These are phyloP conservation scores for Carabus problematicus DNA, from an alignment of 2,888 invertebrate species.

Conservation along the genomic window DNA sequence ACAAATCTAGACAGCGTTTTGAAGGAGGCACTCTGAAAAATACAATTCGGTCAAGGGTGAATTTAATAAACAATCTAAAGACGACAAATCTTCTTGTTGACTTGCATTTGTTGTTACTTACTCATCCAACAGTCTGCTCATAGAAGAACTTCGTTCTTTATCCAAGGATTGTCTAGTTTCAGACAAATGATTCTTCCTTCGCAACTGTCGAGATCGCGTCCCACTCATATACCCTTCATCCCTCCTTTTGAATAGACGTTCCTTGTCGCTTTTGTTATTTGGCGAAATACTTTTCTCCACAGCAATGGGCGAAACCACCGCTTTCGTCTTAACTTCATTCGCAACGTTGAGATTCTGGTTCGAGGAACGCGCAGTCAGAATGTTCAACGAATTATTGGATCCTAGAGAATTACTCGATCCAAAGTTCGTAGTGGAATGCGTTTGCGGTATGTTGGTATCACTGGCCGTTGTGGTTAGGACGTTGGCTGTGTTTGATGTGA, in stretches of 20 bases:
- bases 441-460: constrained; percentile 57
- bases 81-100: too few species aligned
- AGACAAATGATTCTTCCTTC: constrained; percentile 62
- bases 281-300: constrained; percentile 50
- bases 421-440: constrained; percentile 19
- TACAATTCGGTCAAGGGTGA: constrained; percentile 25
- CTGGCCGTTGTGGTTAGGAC: constrained; percentile 59
- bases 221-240: constrained; percentile 69
- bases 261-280: constrained; percentile 58
- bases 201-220: constrained; percentile 68
- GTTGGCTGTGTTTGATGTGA: constrained; percentile 45
- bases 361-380: constrained; percentile 47
- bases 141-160: constrained; percentile 84
- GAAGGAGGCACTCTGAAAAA: constrained; percentile 56
- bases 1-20: constrained; percentile 67
- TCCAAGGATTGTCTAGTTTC: constrained; percentile 60
- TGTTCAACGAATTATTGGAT: constrained; percentile 49
- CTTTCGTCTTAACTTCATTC: constrained; percentile 43
- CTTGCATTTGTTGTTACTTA: constrained; percentile 54
- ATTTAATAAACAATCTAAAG: too few species aligned
- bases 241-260: constrained; percentile 63
- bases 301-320: constrained; percentile 39
- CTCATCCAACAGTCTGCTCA: constrained; percentile 83
- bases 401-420: constrained; percentile 30
- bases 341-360: constrained; percentile 33